Evolutionary conservation across 2,797 vertebrate species (phyloP), one percentile per base, ranked within the genome.

Genomic region (Danio tinwini): DNA sequence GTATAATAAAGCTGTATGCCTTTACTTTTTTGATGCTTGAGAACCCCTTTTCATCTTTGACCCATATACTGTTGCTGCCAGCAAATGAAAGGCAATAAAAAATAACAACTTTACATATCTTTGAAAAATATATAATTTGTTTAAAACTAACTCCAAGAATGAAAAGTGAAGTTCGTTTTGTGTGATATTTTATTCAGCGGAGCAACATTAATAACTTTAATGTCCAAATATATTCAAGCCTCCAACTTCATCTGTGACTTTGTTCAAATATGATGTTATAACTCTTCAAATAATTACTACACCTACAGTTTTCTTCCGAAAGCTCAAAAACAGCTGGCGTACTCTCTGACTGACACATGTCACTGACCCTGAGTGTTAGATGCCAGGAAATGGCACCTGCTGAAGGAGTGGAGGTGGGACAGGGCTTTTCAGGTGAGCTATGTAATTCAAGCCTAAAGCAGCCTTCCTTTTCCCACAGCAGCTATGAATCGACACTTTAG

Each of bases 381-480:
- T 91, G 92, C 87, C 91, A 91, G 88, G 88, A 88, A 75, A 61
- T 75, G 59, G 69, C 81, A 83, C 69, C 76, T 83, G 72, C 68
- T 74, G 67, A 76, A 76, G 79, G 56, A 81, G 59, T 68, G 47
- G 76, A 50, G 65, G 69, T 76, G 53, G 83, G 69, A 68, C 17
- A 52, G 84, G 90, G 84, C 86, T 86, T 56, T 84, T 88, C 84
- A 84, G 90, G 87, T 83, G 87, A 85, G 76, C 81, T 87, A 63
- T 82, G 93, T 90, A 93, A 93, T 91, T 89, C 84, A 87, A 93
- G 85, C 84, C 92, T 85, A 68, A 82, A 88, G 85, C 88, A 89
- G 85, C 81, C 88, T 91, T 90, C 87, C 91, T 93, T 93, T 93
- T 93, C 93, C 93, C 92, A 93, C 93, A 93, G 91, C 89, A 90